These are phyloP conservation scores for Agrochola lota DNA, from an alignment of 2,888 invertebrate genomes.

Conservation along the genomic window DNA sequence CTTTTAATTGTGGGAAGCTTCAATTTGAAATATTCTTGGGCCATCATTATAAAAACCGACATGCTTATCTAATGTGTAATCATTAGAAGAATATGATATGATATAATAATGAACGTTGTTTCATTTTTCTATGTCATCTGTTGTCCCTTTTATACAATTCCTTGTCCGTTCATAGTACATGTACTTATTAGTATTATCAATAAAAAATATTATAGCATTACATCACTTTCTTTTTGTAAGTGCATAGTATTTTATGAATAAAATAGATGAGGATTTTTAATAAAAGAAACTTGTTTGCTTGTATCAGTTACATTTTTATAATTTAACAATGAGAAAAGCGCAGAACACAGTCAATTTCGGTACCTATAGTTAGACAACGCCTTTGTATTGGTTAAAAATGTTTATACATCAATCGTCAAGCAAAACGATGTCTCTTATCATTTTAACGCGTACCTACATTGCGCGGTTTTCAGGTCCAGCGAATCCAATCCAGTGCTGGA, in stretches of 20 bases:
- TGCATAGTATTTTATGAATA: slow-evolving; percentile 57
- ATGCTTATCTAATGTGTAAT: slow-evolving; percentile 82
- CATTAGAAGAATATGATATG: slow-evolving; percentile 74
- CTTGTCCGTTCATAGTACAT: slow-evolving; percentile 55
- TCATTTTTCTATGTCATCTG: slow-evolving; percentile 71
- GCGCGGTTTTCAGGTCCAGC: not conserved
- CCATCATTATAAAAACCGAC: slow-evolving; percentile 74
- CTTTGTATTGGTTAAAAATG: not conserved
- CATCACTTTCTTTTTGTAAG: slow-evolving; percentile 59
- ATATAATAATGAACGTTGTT: slow-evolving; percentile 69
- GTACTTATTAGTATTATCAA: slow-evolving; percentile 61
- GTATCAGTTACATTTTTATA: slow-evolving; percentile 32
- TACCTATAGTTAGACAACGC: not conserved
- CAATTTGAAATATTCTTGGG: slow-evolving; percentile 74
- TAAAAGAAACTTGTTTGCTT: slow-evolving; percentile 45
- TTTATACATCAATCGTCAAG: not conserved
- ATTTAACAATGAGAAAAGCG: slow-evolving; percentile 29
- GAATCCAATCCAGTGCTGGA: not conserved
- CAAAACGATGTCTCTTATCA: not conserved
- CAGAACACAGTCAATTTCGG: not conserved
- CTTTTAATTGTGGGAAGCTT: slow-evolving; percentile 77
- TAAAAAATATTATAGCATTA: slow-evolving; percentile 56
- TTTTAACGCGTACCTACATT: not conserved
- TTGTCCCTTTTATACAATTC: slow-evolving; percentile 56
- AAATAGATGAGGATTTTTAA: slow-evolving; percentile 49